Evolutionary conservation across 2,888 invertebrate species (phyloP).

Genomic region (Notocelia uddmanniana): DNA sequence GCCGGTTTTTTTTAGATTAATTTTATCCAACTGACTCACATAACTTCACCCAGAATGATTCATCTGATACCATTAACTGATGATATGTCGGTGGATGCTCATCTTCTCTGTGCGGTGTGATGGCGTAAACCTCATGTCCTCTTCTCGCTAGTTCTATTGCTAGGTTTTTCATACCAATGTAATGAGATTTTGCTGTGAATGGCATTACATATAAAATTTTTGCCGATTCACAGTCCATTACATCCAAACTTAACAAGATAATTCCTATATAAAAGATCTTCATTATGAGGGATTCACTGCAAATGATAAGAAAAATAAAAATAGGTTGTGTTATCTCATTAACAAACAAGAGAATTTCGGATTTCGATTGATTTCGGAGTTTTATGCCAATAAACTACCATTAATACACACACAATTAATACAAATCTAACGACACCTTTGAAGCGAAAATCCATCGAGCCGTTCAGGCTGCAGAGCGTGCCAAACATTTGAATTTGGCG

Average conservation of each 20-base stretch:
- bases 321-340: conserved; percentile 47
- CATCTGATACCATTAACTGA: conserved; percentile 40
- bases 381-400: no score
- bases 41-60: conserved; percentile 40
- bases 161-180: conserved; percentile 46
- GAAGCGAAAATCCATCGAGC: no score
- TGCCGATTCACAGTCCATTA: conserved; percentile 39
- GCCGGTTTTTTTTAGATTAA: no score
- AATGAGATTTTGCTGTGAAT: conserved; percentile 48
- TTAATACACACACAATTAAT: no score
- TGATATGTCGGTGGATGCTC: conserved; percentile 44
- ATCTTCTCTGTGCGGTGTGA: conserved; percentile 45
- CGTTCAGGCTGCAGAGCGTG: no score
- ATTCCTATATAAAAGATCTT: conserved; percentile 13
- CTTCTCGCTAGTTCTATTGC: conserved; percentile 46
- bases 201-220: conserved; percentile 48
- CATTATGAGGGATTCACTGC: conserved; percentile 29
- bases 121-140: conserved; percentile 48
- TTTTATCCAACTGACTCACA: conserved; percentile 37
- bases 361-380: no score
- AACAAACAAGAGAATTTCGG: no score
- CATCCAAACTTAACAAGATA: neutral
- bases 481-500: no score
- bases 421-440: no score
- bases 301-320: conserved; percentile 48